Conservation (phyloP, 2,797 vertebrate genomes). For the Oryzias sinensis region DNA sequence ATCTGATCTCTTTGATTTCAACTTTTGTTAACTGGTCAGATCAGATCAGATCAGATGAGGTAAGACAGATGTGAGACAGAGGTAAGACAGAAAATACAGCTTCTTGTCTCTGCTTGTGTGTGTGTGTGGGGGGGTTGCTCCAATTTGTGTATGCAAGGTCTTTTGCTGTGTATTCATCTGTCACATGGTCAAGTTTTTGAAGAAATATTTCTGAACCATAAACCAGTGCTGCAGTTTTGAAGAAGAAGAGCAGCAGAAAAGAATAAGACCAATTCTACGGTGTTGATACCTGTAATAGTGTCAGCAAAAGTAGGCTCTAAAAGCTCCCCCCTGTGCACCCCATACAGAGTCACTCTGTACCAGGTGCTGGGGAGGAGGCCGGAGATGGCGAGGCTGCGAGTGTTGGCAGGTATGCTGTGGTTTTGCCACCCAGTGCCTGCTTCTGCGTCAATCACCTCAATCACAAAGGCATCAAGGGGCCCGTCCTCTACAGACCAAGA, state of each 20-base stretch:
- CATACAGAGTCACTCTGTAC: constrained; percentile 84
- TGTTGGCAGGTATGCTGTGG: constrained; percentile 77
- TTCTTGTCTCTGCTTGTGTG: too few species aligned
- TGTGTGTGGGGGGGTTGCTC: too few species aligned
- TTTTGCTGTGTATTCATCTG: too few species aligned
- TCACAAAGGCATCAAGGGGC: constrained; percentile 84
- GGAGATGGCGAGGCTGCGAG: constrained; percentile 73
- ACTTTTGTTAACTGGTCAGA: too few species aligned
- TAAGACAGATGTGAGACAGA: too few species aligned
- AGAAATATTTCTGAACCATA: too few species aligned
- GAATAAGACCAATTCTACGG: constrained; percentile 22
- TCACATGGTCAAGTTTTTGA: too few species aligned
- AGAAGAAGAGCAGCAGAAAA: constrained; percentile 33
- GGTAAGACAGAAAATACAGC: too few species aligned
- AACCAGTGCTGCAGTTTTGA: constrained; percentile 14
- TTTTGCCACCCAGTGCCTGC: constrained; percentile 73
- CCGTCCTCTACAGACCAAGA: constrained; percentile 85
- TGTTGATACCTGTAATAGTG: constrained; percentile 87
- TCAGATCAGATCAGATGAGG: too few species aligned
- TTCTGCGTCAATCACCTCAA: constrained; percentile 86
- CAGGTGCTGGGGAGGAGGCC: constrained; percentile 83
- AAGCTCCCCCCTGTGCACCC: constrained; percentile 76
- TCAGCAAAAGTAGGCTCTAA: constrained; percentile 85
- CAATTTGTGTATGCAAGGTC: too few species aligned
- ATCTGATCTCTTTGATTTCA: too few species aligned